Evolutionary conservation across 2,797 vertebrate genomes (phyloP).

Genomic region (Mus spretus): DNA sequence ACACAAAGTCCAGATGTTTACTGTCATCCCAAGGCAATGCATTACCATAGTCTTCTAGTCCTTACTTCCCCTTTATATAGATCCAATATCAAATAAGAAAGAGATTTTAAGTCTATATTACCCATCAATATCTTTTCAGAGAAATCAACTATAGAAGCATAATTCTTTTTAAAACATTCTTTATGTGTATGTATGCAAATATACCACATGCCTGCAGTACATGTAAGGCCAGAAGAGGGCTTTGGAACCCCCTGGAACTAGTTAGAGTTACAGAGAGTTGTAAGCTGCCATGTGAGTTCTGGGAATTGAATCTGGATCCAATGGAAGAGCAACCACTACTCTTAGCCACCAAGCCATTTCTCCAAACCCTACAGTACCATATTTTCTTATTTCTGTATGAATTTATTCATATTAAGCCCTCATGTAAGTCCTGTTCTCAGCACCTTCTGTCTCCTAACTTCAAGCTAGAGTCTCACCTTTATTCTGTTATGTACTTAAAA

Average conservation of each 20-base stretch:
- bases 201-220: neutral
- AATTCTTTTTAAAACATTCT: neutral
- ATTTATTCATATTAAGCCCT: neutral
- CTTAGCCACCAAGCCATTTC: too few relatives aligned
- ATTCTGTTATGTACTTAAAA: neutral
- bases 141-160: neutral
- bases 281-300: neutral
- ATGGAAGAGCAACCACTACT: neutral
- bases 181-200: neutral
- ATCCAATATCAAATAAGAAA: constrained; percentile 17
- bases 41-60: neutral
- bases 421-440: neutral
- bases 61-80: neutral
- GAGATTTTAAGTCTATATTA: neutral
- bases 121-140: neutral
- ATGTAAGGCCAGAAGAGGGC: neutral
- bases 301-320: neutral
- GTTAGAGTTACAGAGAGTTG: neutral
- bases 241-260: neutral
- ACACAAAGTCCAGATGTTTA: constrained; percentile 32
- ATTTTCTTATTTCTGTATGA: neutral
- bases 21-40: constrained; percentile 22
- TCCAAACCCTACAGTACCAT: neutral
- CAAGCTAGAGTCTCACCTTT: neutral
- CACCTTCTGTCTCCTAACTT: neutral